A percentile compares a stretch with the other conserved stretches of the same genome.
phyloP scores from a whole-genome alignment of 2,113 vertebrate genomes.

The Dendrocopos noguchii region DNA sequence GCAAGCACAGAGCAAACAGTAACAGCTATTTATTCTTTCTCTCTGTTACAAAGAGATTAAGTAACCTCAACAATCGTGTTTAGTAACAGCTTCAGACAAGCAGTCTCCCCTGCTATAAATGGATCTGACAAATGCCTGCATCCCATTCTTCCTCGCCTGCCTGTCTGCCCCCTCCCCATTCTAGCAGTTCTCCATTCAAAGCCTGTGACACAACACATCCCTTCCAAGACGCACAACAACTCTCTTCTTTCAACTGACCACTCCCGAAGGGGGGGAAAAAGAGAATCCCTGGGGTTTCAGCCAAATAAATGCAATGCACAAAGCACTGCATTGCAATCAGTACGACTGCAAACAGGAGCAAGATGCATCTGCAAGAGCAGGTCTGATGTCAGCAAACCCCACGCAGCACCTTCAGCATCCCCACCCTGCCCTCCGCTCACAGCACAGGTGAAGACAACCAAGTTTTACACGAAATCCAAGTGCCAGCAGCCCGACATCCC shows the following conservation, averaged over 20 bases:
- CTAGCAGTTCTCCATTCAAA: not conserved
- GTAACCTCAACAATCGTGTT: not conserved
- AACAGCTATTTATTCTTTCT: not conserved
- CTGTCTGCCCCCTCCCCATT: too few relatives aligned
- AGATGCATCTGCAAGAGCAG: not conserved
- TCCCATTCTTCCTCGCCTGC: not conserved
- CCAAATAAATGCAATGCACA: not conserved
- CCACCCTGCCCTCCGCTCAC: not conserved
- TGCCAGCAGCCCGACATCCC: not conserved
- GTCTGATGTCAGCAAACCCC: not conserved
- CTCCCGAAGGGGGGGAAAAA: not conserved
- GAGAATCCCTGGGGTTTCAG: not conserved
- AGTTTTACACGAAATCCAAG: not conserved
- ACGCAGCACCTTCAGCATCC: not conserved
- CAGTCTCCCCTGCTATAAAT: not conserved
- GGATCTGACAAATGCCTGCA: not conserved
- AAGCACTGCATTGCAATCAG: not conserved
- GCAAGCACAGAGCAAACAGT: not conserved
- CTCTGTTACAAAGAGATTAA: not conserved
- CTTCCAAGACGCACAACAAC: not conserved
- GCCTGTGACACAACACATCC: not conserved
- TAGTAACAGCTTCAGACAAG: not conserved
- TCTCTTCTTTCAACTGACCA: rapidly evolving
- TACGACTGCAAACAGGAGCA: not conserved
- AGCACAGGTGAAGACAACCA: not conserved